A percentile compares a stretch with the other conserved stretches of the same genome.
phyloP scores from a whole-genome alignment of 2,888 invertebrate species.

The Andrena praecox region DNA sequence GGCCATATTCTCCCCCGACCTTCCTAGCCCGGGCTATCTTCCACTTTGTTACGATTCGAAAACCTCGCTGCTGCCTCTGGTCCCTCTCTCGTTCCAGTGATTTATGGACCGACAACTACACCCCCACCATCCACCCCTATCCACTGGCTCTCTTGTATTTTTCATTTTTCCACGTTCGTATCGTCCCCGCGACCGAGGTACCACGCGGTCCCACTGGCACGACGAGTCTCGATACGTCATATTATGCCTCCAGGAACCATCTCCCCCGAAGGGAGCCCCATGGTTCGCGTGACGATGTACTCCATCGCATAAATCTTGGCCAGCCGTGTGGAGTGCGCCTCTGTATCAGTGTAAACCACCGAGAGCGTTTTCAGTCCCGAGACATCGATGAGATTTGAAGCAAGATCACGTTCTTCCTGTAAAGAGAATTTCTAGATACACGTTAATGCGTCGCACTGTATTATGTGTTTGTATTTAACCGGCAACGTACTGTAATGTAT shows the following conservation, averaged over 20 bases:
- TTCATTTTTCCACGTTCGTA: conserved; percentile 52
- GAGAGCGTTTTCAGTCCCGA: conserved; percentile 11
- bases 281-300: conserved; percentile 66
- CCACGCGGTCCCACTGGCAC: conserved; percentile 53
- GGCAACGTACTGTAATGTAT: too few relatives aligned
- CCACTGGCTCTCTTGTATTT: conserved; percentile 26
- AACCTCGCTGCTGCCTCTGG: conserved; percentile 66
- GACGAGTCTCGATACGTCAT: conserved; percentile 70
- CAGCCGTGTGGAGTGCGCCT: neutral
- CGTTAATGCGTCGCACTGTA: too few relatives aligned
- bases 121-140: conserved; percentile 23
- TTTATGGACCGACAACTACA: conserved; percentile 66
- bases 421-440: conserved; percentile 57
- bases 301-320: conserved; percentile 66
- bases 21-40: conserved; percentile 67
- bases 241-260: conserved; percentile 66
- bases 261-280: conserved; percentile 45
- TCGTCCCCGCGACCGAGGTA: conserved; percentile 39
- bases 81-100: conserved; percentile 63
- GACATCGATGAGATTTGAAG: conserved; percentile 38
- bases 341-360: conserved; percentile 25
- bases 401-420: conserved; percentile 69
- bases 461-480: too few relatives aligned
- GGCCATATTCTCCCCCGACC: conserved; percentile 68
- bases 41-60: conserved; percentile 78